These are phyloP conservation scores for Stegostoma tigrinum DNA, from an alignment of 2,113 vertebrate species.

Conservation along the genomic window DNA sequence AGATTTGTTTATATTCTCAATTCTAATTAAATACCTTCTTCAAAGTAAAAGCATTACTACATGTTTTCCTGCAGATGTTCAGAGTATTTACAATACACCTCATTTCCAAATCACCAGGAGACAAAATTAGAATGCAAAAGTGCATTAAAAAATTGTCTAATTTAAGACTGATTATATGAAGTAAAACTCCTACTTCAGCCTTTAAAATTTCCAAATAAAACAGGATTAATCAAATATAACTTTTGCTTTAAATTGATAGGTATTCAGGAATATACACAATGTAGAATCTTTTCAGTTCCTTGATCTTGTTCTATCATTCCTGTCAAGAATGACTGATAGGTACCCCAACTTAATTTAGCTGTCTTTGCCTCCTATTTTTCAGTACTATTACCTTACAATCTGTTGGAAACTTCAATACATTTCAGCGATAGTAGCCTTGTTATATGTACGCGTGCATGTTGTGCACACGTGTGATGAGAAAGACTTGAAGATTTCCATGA, in stretches of 20 bases:
- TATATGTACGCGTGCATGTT: no score
- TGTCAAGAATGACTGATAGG: background rate
- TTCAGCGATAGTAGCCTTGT: no score
- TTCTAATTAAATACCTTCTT: background rate
- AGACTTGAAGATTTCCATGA: no score
- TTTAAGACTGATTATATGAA: background rate
- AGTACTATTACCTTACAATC: background rate
- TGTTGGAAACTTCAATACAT: background rate
- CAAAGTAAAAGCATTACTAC: background rate
- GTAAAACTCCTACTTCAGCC: background rate
- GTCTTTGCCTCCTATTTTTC: background rate
- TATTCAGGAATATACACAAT: background rate
- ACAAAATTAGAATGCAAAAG: background rate
- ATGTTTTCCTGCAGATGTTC: background rate
- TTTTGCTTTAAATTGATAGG: background rate
- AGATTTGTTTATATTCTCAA: background rate
- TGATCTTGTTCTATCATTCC: background rate
- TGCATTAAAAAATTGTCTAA: background rate
- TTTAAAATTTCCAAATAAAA: background rate
- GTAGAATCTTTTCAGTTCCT: background rate
- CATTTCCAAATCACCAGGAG: background rate
- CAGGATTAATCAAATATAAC: background rate
- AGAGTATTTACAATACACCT: background rate
- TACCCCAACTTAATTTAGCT: background rate
- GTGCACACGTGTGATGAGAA: no score